Percentiles rank a stretch among this genome's conserved stretches.
Evolutionary conservation across 2,797 vertebrate species (phyloP).

Genomic region (Spinibarbus caldwelli): DNA sequence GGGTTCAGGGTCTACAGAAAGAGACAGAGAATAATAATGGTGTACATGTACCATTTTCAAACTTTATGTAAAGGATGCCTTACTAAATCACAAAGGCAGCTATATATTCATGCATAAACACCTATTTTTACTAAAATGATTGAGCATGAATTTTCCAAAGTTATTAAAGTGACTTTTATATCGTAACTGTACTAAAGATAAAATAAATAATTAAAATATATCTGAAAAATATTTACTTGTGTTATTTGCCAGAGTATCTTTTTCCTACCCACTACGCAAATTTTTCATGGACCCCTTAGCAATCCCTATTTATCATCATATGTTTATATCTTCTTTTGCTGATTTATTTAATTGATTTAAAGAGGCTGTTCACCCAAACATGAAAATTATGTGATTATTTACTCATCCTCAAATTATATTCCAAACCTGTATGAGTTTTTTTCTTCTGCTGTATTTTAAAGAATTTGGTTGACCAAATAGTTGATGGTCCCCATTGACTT

Average conservation of each 20-base stretch:
- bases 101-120: too few species aligned
- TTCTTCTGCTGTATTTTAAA: background rate
- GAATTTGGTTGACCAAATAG: background rate
- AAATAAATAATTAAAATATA: background rate
- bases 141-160: background rate
- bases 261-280: background rate
- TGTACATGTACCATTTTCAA: too few species aligned
- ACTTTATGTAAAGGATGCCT: background rate
- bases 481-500: background rate
- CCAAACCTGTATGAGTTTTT: background rate
- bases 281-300: background rate
- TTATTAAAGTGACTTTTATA: background rate
- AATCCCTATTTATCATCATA: background rate
- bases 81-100: background rate
- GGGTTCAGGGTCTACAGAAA: conserved; percentile 27
- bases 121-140: background rate
- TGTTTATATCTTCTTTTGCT: too few species aligned
- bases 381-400: too few species aligned
- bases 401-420: too few species aligned
- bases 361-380: too few species aligned
- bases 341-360: background rate
- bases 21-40: conserved; percentile 13
- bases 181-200: background rate
- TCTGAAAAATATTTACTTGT: background rate
- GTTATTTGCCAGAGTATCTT: background rate